A percentile compares a stretch with the other conserved stretches of the same genome.
These are phyloP conservation scores for Hydractinia echinata DNA, from an alignment of 30 jellyfish, hydroid and myxozoan genomes.

Conservation along the genomic window DNA sequence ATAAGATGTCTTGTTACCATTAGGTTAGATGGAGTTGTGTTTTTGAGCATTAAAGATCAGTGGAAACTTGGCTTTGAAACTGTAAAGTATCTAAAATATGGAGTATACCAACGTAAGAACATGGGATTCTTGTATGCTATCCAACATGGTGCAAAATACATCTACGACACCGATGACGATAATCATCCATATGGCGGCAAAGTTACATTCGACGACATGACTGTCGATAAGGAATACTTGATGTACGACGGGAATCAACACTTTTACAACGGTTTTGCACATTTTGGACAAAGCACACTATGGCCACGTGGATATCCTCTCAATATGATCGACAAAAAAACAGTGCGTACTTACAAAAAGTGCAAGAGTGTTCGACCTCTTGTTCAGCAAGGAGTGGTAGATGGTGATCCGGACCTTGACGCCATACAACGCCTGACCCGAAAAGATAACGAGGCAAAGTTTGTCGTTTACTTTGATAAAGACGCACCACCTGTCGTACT, in stretches of 20 bases:
- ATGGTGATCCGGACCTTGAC: constrained; percentile 96
- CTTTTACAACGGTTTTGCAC: constrained; percentile 71
- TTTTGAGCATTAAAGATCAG: constrained; percentile 65
- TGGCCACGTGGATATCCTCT: constrained; percentile 99
- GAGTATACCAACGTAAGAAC: constrained; percentile 66
- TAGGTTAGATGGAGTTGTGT: constrained; percentile 69
- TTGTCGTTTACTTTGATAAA: constrained; percentile 67
- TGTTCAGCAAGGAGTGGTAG: constrained; percentile 95
- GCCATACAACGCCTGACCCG: constrained; percentile 90
- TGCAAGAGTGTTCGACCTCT: constrained; percentile 63
- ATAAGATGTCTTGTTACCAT: background rate
- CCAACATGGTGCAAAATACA: constrained; percentile 87
- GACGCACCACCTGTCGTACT: constrained; percentile 68
- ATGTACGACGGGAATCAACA: constrained; percentile 53
- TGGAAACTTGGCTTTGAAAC: constrained; percentile 50
- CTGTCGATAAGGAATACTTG: constrained; percentile 38
- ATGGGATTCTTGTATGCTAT: constrained; percentile 90
- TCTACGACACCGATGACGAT: constrained; percentile 94
- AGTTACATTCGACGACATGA: constrained; percentile 63
- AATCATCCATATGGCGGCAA: constrained; percentile 87
- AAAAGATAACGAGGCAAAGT: constrained; percentile 67
- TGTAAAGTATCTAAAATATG: constrained; percentile 39
- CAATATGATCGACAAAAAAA: constrained; percentile 57
- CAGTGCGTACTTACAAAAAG: constrained; percentile 53
- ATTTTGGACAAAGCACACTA: constrained; percentile 91